These are phyloP conservation scores for Aldabrachelys gigantea DNA, from an alignment of 2,113 vertebrate genomes.

Conservation along the genomic window DNA sequence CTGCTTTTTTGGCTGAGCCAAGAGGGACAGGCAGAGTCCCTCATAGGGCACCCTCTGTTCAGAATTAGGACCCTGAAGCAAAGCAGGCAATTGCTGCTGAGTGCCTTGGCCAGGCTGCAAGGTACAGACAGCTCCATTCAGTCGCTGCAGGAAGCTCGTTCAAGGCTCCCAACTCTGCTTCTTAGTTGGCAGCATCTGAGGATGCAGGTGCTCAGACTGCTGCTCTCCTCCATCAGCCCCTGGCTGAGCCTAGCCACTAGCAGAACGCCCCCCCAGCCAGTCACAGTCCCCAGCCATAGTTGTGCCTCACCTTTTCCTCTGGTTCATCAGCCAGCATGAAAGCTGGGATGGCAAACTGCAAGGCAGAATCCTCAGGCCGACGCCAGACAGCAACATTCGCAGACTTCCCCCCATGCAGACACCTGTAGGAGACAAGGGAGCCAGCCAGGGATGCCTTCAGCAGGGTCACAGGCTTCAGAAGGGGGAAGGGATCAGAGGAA, in stretches of 20 bases:
- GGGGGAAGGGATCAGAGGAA: not conserved
- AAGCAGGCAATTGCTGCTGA: too few species aligned
- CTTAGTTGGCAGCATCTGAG: not conserved
- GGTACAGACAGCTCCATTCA: not conserved
- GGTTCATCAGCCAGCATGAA: not conserved
- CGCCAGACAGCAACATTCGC: not conserved
- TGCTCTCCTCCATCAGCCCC: not conserved
- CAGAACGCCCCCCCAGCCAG: not conserved
- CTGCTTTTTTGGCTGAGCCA: not conserved
- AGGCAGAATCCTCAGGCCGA: not conserved
- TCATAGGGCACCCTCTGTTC: not conserved
- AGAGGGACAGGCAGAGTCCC: not conserved
- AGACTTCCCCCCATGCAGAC: not conserved
- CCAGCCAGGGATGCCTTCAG: not conserved
- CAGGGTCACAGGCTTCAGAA: not conserved
- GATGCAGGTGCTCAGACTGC: rapidly evolving
- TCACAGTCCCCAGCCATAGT: not conserved
- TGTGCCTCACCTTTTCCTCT: constrained; percentile 26
- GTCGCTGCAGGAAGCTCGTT: not conserved
- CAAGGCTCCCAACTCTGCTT: not conserved
- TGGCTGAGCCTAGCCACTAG: not conserved
- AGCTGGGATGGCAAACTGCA: not conserved
- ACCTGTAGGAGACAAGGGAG: not conserved
- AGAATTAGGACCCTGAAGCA: not conserved
- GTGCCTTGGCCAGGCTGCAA: not conserved